A percentile compares a stretch with the other conserved stretches of the same genome.
Evolutionary conservation across 2,113 vertebrate genomes (phyloP).

Genomic region (Harpagus bidentatus): DNA sequence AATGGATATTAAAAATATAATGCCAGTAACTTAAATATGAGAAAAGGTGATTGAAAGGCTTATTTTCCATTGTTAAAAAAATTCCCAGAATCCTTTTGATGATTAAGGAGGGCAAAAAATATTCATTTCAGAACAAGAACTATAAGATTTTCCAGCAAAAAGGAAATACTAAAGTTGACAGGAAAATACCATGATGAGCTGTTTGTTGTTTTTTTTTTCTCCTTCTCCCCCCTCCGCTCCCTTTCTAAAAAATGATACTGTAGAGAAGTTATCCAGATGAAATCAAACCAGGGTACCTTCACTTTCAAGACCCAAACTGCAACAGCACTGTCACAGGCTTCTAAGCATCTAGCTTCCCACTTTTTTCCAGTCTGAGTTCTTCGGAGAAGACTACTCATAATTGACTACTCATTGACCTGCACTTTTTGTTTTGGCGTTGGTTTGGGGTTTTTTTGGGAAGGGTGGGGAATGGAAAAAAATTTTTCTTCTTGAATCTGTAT

Average conservation of each 20-base stretch:
- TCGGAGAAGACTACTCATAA: neutral
- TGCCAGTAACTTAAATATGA: neutral
- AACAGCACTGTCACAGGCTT: neutral
- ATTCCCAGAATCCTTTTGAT: neutral
- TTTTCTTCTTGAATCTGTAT: neutral
- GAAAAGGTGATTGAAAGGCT: neutral
- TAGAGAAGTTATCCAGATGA: neutral
- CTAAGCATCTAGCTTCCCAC: neutral
- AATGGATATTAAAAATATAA: neutral
- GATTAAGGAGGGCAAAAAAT: neutral
- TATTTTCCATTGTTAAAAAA: neutral
- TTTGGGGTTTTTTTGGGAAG: accelerated
- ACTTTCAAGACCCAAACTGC: neutral
- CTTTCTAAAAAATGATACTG: neutral
- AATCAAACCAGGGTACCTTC: neutral
- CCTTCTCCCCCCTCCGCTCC: accelerated
- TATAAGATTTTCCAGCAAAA: neutral
- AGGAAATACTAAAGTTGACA: neutral
- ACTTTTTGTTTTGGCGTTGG: neutral
- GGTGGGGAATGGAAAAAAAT: neutral
- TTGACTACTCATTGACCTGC: neutral
- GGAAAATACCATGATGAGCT: neutral
- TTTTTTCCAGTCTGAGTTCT: neutral
- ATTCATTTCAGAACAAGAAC: neutral
- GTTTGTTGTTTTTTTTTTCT: neutral